Base-by-base conservation (phyloP, 1,140 invertebrate species). In the Stegodyphus dumicola region DNA sequence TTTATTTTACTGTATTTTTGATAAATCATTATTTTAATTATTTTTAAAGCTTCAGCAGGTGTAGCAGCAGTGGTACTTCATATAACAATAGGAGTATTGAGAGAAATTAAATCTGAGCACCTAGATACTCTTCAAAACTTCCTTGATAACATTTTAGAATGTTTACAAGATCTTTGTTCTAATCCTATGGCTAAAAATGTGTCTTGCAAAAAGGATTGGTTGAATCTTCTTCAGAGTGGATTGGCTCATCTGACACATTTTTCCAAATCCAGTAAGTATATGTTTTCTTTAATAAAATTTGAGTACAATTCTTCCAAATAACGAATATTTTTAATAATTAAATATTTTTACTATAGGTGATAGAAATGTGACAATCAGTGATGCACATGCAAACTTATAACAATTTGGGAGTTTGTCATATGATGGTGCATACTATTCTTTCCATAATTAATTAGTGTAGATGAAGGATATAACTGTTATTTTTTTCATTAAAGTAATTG, bases 181-280 rank as follows among this genome's bases (percentile, higher is more conserved):
- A 93, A 95, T 90, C 92, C 92, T 78, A 94, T 94, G 89, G 92
- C 93, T 7, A 92, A 92, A 69, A 93, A 95, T 90, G 89, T 92
- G n/a, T 89, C 92, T 88, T 92, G 92, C 88, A 88, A 90, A 70
- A 90, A 92, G 10, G 93, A 95, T 86, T 98, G 96, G 95, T 93
- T 93, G 56, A 92, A 93, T 86, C 91, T 98, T 88, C 91, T 98
- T 66, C 96, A 97, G 89, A 96, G 95, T 90, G 94, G 96, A 69
- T 90, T 98, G 13, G 95, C 94, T 18, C 96, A 96, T 89, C 93
- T 99, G 48, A 94, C 98, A 60, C 96, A 98, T 91, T 92, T 97
- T 60, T 94, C 95, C 11, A 97, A 98, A 92, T 95, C 96, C 64
- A 90, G 91, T 92, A 89, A 89, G 88, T 85, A 10, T 67, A 11